A percentile compares a stretch with the other conserved stretches of the same genome.
These are phyloP conservation scores for Paramuricea clavata DNA, from an alignment of 92 coral and sea anemone genomes.

Conservation along the genomic window DNA sequence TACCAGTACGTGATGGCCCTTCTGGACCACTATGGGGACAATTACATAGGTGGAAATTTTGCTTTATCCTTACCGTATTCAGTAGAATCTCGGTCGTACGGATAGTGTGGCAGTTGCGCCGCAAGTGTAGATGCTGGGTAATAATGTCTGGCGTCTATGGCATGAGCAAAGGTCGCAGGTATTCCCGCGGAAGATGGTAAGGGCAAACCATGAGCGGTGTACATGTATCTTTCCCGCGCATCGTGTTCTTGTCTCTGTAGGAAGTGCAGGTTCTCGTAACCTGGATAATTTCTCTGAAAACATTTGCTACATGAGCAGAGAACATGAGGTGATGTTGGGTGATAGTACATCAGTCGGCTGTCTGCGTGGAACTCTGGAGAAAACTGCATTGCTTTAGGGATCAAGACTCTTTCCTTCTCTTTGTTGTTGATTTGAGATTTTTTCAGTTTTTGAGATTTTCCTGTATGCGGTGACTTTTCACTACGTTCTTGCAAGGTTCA, in stretches of 20 bases:
- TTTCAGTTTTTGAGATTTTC: not conserved
- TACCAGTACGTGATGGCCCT: too few species aligned
- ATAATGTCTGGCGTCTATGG: constrained; percentile 31
- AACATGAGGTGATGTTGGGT: not conserved
- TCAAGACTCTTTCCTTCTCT: not conserved
- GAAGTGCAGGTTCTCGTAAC: constrained; percentile 20
- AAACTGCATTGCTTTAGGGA: constrained; percentile 3
- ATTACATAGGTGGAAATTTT: too few species aligned
- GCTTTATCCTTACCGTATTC: constrained; percentile 21
- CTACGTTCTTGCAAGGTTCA: not conserved
- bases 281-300: constrained; percentile 18
- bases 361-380: constrained; percentile 22
- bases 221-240: constrained; percentile 3
- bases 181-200: constrained; percentile 1
- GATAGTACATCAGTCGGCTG: constrained; percentile 30
- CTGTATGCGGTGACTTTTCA: not conserved
- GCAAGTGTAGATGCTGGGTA: constrained; percentile 19
- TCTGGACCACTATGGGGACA: too few species aligned
- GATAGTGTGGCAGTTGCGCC: constrained; percentile 16
- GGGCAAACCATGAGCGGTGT: not conserved
- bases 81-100: constrained; percentile 4
- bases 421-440: not conserved
- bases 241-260: constrained; percentile 40
- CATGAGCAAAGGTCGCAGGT: not conserved
- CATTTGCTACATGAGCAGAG: constrained; percentile 43